Evolutionary conservation across 1,140 invertebrate species (phyloP), one percentile per base, ranked within the genome.

Genomic region (Hycleus cichorii): DNA sequence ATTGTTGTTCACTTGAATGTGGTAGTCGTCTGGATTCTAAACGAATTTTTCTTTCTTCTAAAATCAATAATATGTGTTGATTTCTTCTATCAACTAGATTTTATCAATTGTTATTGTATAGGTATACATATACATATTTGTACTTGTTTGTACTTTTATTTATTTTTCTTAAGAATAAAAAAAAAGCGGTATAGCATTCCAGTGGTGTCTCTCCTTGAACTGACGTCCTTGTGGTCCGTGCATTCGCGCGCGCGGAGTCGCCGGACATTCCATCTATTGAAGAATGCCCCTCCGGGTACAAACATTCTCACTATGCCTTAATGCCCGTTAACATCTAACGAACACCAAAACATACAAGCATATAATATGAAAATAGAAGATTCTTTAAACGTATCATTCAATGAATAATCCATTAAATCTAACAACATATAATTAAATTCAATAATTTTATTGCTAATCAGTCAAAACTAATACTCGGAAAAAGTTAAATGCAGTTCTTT

Each of bases 221-320:
- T 64, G 57, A 62, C 66, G 62, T 59, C 64, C 59, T 61, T 68
- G 66, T 65, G 61, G 58, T 51, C 57, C 44, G 60, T 57, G 65
- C 60, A 58, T 59, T 58, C 60, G 65, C 59, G 32, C 32, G 32
- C 32, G 32, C 32, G 59, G 62, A 54, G 60, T 66, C 63, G 65
- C 59, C 61, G 65, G 58, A 64, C 65, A 67, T 67, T 65, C 65
- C 59, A 43, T 48, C 62, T 56, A 60, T 62, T 60, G 60, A 64
- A 63, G 67, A 68, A 68, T 68, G 64, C 67, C 67, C 67, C 67
- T 60, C 54, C 58, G 65, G 65, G 65, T 63, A 68, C 67, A 68
- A 68, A 68, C 67, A 68, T 60, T 64, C 64, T 63, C 64, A 60
- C 64, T 57, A 62, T 57, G 47, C 62, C 62, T 56, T 63, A 32